A percentile compares a stretch with the other conserved stretches of the same genome.
Evolutionary conservation across 2,113 vertebrate species (phyloP).

Genomic region (Phodopus roborovskii): DNA sequence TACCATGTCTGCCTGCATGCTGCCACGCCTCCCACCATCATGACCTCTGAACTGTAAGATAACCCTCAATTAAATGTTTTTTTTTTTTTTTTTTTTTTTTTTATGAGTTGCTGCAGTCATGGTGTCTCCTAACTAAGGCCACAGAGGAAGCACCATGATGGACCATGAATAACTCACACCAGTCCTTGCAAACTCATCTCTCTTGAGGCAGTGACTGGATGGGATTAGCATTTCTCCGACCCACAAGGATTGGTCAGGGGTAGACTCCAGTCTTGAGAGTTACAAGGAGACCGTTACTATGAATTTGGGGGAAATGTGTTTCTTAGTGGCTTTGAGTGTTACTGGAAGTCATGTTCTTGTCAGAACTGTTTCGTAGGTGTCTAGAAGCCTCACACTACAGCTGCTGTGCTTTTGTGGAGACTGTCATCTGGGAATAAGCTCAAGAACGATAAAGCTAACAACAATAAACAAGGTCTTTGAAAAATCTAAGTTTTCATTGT

Average conservation of each 20-base stretch:
- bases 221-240: background rate
- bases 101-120: background rate
- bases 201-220: background rate
- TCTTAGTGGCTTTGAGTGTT: background rate
- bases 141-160: background rate
- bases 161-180: background rate
- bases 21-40: background rate
- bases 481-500: background rate
- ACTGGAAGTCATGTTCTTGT: background rate
- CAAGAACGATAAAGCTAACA: background rate
- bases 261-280: background rate
- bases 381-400: background rate
- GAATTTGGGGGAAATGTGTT: background rate
- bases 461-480: background rate
- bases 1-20: background rate
- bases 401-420: background rate
- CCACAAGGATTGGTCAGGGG: background rate
- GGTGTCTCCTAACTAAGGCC: background rate
- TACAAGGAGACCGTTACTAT: background rate
- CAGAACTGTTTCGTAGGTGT: background rate
- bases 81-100: background rate
- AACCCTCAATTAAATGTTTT: background rate
- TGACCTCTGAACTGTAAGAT: background rate
- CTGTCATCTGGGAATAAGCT: background rate
- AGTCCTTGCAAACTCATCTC: background rate